These are phyloP conservation scores for Chloebia gouldiae DNA, from an alignment of 2,113 vertebrate species.

Conservation along the genomic window DNA sequence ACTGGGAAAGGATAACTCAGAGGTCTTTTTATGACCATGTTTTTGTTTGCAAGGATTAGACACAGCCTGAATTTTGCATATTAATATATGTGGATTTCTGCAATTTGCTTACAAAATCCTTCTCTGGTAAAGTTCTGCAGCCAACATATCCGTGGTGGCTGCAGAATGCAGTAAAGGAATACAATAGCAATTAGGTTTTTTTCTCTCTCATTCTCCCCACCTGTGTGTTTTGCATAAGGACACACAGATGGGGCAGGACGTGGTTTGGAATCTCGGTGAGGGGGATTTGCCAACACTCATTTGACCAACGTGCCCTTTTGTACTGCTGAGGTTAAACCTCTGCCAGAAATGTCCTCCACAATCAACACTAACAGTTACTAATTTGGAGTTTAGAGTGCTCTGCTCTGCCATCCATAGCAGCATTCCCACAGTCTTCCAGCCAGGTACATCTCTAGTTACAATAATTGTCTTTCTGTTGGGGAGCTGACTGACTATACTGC, in stretches of 20 bases:
- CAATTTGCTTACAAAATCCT: background rate
- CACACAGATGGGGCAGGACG: background rate
- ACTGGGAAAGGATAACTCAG: background rate
- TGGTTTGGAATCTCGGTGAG: background rate
- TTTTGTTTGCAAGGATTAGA: background rate
- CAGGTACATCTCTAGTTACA: conserved; percentile 39
- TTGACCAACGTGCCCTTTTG: conserved; percentile 20
- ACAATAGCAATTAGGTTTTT: background rate
- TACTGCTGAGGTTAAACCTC: background rate
- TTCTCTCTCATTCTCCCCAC: background rate
- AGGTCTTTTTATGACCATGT: background rate
- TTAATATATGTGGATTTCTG: background rate
- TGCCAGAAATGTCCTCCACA: conserved; percentile 5
- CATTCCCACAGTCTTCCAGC: background rate
- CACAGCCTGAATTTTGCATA: background rate
- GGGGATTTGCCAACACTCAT: background rate
- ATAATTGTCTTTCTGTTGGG: conserved; percentile 45
- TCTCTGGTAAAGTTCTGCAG: background rate
- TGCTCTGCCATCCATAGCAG: background rate
- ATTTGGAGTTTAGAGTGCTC: background rate
- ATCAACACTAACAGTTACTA: background rate
- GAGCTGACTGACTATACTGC: conserved; percentile 54
- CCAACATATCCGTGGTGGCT: background rate
- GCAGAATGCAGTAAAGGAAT: background rate
- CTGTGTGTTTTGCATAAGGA: background rate